A percentile compares a stretch with the other conserved stretches of the same genome.
phyloP scores from a whole-genome alignment of 2,888 invertebrate species.

The Leucoma salicis region DNA sequence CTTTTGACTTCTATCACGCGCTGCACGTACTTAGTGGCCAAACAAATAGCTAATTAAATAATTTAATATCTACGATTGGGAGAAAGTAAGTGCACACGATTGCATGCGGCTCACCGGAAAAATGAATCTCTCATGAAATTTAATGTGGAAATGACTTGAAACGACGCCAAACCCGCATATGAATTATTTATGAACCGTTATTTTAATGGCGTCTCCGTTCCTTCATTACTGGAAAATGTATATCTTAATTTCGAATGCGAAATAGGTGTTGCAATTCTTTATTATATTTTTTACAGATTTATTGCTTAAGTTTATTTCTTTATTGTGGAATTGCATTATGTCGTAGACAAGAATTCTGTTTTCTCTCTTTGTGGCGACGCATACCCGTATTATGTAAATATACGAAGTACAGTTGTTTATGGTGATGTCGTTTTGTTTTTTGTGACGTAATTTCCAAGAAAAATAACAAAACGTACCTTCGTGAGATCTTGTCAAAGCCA shows the following conservation, averaged over 20 bases:
- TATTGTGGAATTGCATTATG: slow-evolving; percentile 28
- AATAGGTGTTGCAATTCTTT: slow-evolving; percentile 51
- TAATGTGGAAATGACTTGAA: slow-evolving; percentile 81
- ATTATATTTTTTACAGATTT: slow-evolving; percentile 42
- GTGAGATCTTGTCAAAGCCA: slow-evolving; percentile 38
- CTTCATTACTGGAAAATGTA: slow-evolving; percentile 72
- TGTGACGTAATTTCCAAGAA: slow-evolving; percentile 21
- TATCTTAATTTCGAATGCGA: slow-evolving; percentile 72
- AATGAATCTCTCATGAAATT: slow-evolving; percentile 80
- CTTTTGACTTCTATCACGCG: slow-evolving; percentile 9
- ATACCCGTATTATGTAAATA: slow-evolving; percentile 27
- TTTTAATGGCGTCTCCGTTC: slow-evolving; percentile 75
- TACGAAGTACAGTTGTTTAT: slow-evolving; percentile 25
- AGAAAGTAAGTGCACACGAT: slow-evolving; percentile 39
- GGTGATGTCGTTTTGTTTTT: slow-evolving; percentile 33
- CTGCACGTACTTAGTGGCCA: slow-evolving; percentile 22
- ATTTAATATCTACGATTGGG: slow-evolving; percentile 29
- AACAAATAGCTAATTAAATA: slow-evolving; percentile 50
- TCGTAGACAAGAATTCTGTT: background rate
- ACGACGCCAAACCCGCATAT: slow-evolving; percentile 76
- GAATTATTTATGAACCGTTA: slow-evolving; percentile 79
- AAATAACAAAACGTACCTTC: slow-evolving; percentile 27
- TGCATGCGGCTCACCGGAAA: slow-evolving; percentile 62
- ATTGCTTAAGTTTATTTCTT: slow-evolving; percentile 21
- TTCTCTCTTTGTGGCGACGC: too few species aligned